A percentile compares a stretch with the other conserved stretches of the same genome.
phyloP scores from a whole-genome alignment of 2,888 invertebrate genomes.

The Dynastes maya region DNA sequence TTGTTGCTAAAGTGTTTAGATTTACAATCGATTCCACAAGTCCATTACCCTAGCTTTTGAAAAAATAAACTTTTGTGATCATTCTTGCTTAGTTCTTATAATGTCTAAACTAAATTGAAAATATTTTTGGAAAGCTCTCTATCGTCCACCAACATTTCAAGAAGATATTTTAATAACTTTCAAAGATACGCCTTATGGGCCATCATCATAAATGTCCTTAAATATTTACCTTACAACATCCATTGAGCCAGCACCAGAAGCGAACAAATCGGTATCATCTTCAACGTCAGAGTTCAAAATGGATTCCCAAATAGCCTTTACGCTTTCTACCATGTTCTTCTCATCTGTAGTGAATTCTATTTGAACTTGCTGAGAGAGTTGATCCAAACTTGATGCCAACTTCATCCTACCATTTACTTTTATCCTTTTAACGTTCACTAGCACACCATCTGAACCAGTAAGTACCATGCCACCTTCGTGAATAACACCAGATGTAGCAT shows the following conservation, averaged over 20 bases:
- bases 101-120: too few species aligned
- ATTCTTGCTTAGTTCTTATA: too few species aligned
- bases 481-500: conserved; percentile 78
- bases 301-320: conserved; percentile 85
- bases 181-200: not conserved
- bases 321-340: conserved; percentile 76
- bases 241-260: conserved; percentile 97
- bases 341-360: conserved; percentile 85
- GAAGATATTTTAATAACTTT: too few species aligned
- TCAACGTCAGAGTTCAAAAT: conserved; percentile 86
- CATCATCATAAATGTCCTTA: not conserved
- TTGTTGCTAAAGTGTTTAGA: too few species aligned
- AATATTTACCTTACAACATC: conserved; percentile 83
- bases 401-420: conserved; percentile 79
- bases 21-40: too few species aligned
- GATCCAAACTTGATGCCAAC: conserved; percentile 84
- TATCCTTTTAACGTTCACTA: conserved; percentile 73
- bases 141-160: too few species aligned
- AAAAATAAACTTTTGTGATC: too few species aligned
- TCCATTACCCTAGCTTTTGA: too few species aligned
- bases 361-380: conserved; percentile 72
- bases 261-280: conserved; percentile 92
- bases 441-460: conserved; percentile 85
- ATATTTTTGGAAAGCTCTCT: too few species aligned
- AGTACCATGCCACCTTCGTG: conserved; percentile 87